Evolutionary conservation across 2,888 invertebrate species (phyloP).

Genomic region (Nomada ferruginata): DNA sequence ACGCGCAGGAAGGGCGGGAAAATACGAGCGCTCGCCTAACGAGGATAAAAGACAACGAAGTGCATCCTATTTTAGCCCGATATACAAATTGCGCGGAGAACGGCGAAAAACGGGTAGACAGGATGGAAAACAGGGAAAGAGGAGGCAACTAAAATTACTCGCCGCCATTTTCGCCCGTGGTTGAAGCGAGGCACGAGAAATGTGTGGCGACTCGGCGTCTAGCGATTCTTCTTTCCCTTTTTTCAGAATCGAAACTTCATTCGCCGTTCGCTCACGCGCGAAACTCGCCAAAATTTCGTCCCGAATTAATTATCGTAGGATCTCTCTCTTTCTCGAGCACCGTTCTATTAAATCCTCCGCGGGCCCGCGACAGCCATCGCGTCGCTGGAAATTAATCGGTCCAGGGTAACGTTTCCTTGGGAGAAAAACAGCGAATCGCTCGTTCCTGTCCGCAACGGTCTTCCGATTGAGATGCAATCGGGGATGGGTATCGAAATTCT

Average conservation of each 20-base stretch:
- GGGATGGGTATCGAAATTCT: background rate
- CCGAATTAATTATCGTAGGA: slow-evolving; percentile 3
- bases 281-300: background rate
- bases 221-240: background rate
- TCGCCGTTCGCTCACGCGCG: background rate
- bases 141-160: background rate
- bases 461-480: background rate
- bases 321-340: no score
- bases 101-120: background rate
- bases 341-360: background rate
- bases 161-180: slow-evolving; percentile 2
- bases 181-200: background rate
- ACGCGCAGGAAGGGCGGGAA: no score
- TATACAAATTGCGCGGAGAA: background rate
- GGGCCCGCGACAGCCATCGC: background rate
- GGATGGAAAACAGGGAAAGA: background rate
- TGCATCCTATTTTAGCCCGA: background rate
- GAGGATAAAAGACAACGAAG: background rate
- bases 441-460: background rate
- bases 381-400: background rate
- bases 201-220: background rate
- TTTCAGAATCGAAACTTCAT: slow-evolving; percentile 18
- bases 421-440: background rate
- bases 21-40: background rate
- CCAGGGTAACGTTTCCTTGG: background rate